Evolutionary conservation across 2,797 vertebrate species (phyloP).

Genomic region (Catostomus latipinnis): DNA sequence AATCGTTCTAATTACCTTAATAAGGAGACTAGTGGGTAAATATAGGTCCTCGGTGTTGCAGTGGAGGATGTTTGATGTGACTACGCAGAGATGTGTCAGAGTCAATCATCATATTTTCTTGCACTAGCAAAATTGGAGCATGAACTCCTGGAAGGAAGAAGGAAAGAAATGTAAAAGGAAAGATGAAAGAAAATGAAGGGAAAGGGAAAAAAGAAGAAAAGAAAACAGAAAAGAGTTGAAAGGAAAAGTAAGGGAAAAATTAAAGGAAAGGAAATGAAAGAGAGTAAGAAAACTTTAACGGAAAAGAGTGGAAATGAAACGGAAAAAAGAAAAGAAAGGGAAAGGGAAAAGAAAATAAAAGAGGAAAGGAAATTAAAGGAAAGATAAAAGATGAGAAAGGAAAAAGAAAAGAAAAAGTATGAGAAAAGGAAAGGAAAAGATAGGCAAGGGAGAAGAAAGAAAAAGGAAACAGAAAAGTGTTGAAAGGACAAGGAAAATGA

Average conservation of each 20-base stretch:
- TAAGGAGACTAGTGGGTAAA: constrained; percentile 63
- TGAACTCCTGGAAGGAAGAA: constrained; percentile 56
- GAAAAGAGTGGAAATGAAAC: constrained; percentile 61
- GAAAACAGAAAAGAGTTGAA: background rate
- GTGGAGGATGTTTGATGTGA: constrained; percentile 58
- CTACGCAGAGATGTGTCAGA: constrained; percentile 64
- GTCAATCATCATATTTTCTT: constrained; percentile 79
- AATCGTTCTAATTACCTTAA: constrained; percentile 59
- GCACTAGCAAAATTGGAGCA: constrained; percentile 77
- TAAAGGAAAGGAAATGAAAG: background rate
- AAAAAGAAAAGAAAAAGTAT: constrained; percentile 19
- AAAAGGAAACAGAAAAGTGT: background rate
- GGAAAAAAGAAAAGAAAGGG: constrained; percentile 48
- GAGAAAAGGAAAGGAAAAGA: constrained; percentile 62
- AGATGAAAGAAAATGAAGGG: background rate
- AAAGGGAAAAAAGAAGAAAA: background rate
- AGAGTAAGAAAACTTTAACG: background rate
- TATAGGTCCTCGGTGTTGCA: constrained; percentile 58
- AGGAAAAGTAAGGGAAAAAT: constrained; percentile 39
- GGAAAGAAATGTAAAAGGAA: constrained; percentile 12
- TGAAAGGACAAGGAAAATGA: background rate
- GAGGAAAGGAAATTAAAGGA: constrained; percentile 10
- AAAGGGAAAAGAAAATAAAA: constrained; percentile 30
- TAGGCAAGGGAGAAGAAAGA: background rate
- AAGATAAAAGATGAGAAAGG: background rate